Conservation (phyloP, 35 echinoderm and acorn worm species). For the Eucidaris tribuloides region DNA sequence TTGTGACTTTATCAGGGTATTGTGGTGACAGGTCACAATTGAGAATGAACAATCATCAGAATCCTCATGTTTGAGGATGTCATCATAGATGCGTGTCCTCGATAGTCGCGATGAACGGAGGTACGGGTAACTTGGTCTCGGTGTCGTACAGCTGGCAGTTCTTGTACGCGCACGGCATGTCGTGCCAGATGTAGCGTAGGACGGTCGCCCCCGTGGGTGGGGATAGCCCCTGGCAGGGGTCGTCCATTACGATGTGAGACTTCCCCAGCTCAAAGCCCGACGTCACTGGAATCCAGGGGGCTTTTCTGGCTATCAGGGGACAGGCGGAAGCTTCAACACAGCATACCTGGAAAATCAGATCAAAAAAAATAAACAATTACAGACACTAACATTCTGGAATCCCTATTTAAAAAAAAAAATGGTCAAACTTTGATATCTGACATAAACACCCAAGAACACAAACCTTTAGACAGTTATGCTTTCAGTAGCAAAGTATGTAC, state of each 20-base stretch:
- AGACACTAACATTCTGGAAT: neutral
- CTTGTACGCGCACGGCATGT: constrained; percentile 62
- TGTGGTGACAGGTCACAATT: too few species aligned
- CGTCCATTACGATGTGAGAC: neutral
- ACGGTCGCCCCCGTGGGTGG: neutral
- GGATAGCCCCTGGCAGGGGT: constrained; percentile 24
- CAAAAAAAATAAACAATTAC: neutral
- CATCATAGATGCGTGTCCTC: too few species aligned
- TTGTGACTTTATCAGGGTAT: too few species aligned
- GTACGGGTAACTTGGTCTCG: constrained; percentile 42
- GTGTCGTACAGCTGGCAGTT: constrained; percentile 60
- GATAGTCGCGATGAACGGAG: constrained; percentile 39
- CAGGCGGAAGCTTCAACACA: neutral
- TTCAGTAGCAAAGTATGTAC: too few species aligned
- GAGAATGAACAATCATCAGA: too few species aligned
- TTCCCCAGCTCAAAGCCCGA: neutral
- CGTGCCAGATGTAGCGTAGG: constrained; percentile 58
- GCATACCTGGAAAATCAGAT: constrained; percentile 20
- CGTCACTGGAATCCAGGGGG: neutral
- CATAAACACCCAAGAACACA: too few species aligned
- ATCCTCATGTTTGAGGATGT: too few species aligned
- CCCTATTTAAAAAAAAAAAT: too few species aligned
- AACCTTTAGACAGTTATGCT: too few species aligned
- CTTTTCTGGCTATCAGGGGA: neutral
- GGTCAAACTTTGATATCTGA: too few species aligned